Percentiles rank a stretch among this genome's conserved stretches.
phyloP scores from a whole-genome alignment of 2,888 invertebrate genomes.

The Drosophila kambysellisi region DNA sequence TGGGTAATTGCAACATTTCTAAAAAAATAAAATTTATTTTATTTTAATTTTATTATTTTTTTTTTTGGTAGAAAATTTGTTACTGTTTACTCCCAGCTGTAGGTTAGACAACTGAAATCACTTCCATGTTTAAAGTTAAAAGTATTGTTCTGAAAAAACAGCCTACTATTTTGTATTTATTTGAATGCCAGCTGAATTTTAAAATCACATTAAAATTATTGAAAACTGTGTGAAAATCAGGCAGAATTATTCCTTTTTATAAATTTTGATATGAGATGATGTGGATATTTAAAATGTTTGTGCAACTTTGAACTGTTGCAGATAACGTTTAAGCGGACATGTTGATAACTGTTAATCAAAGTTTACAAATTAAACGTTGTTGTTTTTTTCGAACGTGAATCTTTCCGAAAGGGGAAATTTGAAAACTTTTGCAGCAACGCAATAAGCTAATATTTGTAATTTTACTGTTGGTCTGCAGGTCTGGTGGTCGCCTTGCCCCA shows the following conservation, averaged over 20 bases:
- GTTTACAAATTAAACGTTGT: background rate
- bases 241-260: no score
- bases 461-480: conserved; percentile 85
- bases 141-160: background rate
- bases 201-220: background rate
- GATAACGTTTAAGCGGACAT: background rate
- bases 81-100: background rate
- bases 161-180: conserved; percentile 1
- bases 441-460: conserved; percentile 10
- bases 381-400: background rate
- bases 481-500: conserved; percentile 94
- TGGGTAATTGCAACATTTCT: conserved; percentile 30
- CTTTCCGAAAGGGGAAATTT: background rate
- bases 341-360: background rate
- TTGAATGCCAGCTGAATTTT: background rate
- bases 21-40: background rate
- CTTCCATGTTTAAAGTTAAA: background rate
- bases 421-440: conserved; percentile 1
- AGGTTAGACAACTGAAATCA: background rate
- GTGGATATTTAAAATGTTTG: background rate
- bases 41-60: background rate
- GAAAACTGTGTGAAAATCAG: background rate
- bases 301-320: background rate
- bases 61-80: background rate
- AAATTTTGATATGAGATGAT: background rate